These are phyloP conservation scores for Sitodiplosis mosellana DNA, from an alignment of 1,140 invertebrate genomes.

Conservation along the genomic window DNA sequence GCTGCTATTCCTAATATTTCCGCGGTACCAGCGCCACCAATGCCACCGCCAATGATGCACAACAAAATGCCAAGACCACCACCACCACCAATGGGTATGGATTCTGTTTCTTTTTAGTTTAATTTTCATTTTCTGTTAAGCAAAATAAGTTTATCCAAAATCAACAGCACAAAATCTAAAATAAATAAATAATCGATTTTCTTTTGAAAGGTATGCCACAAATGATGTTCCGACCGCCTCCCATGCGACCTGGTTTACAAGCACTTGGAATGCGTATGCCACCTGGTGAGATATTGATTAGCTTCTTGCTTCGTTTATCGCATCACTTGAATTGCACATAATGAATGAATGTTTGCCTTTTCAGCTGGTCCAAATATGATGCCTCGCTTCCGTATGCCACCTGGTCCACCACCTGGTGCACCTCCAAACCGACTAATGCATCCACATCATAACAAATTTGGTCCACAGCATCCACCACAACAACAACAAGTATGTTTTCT, in stretches of 20 bases:
- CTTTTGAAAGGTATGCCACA: no score
- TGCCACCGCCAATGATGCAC: constrained; percentile 6
- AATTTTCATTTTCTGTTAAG: no score
- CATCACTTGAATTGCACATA: background rate
- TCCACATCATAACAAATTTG: constrained; percentile 12
- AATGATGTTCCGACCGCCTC: constrained; percentile 41
- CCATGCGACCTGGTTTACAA: constrained; percentile 26
- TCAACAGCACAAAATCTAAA: background rate
- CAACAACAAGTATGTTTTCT: constrained; percentile 7
- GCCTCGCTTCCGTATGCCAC: constrained; percentile 31
- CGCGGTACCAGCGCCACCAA: constrained; percentile 8
- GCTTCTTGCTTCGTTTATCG: background rate
- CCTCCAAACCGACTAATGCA: constrained; percentile 25
- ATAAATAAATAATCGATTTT: no score
- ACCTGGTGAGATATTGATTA: background rate
- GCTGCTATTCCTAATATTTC: background rate
- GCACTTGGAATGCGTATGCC: constrained; percentile 4
- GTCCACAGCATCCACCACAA: constrained; percentile 8
- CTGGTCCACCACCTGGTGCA: constrained; percentile 48
- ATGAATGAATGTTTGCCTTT: background rate
- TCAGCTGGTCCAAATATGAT: constrained; percentile 32
- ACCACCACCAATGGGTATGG: constrained; percentile 15
- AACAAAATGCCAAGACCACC: constrained; percentile 6
- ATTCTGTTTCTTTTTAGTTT: no score
- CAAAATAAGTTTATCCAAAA: no score